Percentiles rank a stretch among this genome's conserved stretches.
These are phyloP conservation scores for Ectemnius continuus DNA, from an alignment of 2,888 invertebrate genomes.

Conservation along the genomic window DNA sequence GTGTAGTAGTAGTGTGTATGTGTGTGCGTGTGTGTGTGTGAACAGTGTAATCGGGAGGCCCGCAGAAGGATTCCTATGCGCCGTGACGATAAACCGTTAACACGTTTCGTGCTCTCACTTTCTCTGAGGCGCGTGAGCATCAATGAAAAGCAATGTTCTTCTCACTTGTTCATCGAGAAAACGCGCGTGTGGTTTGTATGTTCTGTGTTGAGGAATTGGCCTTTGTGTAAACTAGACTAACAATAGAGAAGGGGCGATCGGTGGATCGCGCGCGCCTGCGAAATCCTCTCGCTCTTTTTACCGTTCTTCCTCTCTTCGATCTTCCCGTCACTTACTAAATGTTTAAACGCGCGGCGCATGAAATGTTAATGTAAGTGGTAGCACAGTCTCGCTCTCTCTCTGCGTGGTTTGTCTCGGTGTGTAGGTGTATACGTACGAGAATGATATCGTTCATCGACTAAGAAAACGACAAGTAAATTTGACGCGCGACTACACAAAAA, in stretches of 20 bases:
- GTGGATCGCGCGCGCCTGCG: too few relatives aligned
- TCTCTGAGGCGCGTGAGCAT: too few relatives aligned
- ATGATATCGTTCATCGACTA: constrained; percentile 41
- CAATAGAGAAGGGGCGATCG: too few relatives aligned
- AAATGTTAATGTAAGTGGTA: constrained; percentile 33
- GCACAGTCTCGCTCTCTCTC: neutral
- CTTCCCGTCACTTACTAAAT: neutral
- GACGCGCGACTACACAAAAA: constrained; percentile 62
- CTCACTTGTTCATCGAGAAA: too few relatives aligned
- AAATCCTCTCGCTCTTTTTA: constrained; percentile 22
- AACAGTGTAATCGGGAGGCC: constrained; percentile 59
- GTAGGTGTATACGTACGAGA: too few relatives aligned
- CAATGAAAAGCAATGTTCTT: too few relatives aligned
- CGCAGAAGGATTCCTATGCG: constrained; percentile 56
- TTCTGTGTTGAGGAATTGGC: too few relatives aligned
- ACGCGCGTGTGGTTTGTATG: too few relatives aligned
- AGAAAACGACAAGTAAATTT: constrained; percentile 63
- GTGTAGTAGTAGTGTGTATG: too few relatives aligned
- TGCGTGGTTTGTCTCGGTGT: neutral
- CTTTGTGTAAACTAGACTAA: too few relatives aligned
- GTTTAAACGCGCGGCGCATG: constrained; percentile 28
- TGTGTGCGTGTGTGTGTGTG: too few relatives aligned
- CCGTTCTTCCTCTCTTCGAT: constrained; percentile 25
- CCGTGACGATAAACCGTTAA: constrained; percentile 24
- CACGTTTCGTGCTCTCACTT: too few relatives aligned